Percentiles rank a stretch among this genome's conserved stretches.
phyloP scores from a whole-genome alignment of 2,797 vertebrate species.

The Etheostoma perlongum region DNA sequence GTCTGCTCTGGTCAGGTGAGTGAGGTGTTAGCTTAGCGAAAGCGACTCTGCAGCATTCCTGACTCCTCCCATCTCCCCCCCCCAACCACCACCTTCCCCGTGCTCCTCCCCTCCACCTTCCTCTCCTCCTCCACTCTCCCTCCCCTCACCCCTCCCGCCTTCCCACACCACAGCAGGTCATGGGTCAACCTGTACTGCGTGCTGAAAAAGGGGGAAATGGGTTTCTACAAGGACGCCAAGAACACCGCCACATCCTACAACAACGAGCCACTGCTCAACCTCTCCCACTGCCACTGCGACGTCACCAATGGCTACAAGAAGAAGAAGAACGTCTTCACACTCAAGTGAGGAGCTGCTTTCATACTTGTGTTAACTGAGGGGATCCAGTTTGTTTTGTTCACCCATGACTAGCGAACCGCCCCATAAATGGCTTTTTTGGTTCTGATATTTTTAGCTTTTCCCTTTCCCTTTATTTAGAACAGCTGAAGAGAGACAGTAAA shows the following conservation, averaged over 20 bases:
- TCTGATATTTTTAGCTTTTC: no score
- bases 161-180: conserved; percentile 88
- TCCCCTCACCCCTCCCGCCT: conserved; percentile 40
- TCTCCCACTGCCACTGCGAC: conserved; percentile 89
- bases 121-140: conserved; percentile 43
- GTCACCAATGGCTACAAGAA: conserved; percentile 96
- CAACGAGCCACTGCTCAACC: conserved; percentile 90
- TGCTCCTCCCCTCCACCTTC: conserved; percentile 29
- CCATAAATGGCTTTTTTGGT: no score
- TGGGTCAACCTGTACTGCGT: conserved; percentile 98
- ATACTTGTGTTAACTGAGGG: accelerated
- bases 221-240: conserved; percentile 96
- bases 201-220: conserved; percentile 93
- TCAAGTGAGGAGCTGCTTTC: conserved; percentile 84
- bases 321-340: conserved; percentile 98
- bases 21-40: conserved; percentile 78
- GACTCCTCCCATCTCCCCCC: conserved; percentile 67
- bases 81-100: conserved; percentile 42
- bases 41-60: conserved; percentile 67
- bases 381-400: no score
- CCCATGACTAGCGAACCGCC: no score
- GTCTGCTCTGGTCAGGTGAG: conserved; percentile 85
- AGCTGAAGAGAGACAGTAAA: no score
- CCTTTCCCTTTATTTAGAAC: no score
- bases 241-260: conserved; percentile 87